These are phyloP conservation scores for Phoxinus phoxinus DNA, from an alignment of 2,113 vertebrate species.

Conservation along the genomic window DNA sequence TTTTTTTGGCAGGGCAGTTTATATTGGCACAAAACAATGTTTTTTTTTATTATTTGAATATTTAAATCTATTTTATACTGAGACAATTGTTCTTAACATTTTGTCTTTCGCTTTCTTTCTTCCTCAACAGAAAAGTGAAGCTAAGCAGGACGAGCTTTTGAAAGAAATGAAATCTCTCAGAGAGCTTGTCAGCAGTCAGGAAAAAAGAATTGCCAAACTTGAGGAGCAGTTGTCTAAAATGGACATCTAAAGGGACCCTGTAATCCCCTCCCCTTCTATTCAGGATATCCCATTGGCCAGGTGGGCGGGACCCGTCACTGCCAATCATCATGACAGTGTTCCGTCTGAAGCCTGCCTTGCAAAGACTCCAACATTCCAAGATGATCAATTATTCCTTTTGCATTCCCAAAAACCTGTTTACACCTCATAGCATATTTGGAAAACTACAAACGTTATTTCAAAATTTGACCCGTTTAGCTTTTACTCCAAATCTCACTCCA, in stretches of 20 bases:
- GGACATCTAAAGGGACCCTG: slow-evolving; percentile 77
- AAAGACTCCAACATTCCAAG: slow-evolving; percentile 80
- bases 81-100: neutral
- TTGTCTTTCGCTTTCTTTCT: slow-evolving; percentile 33
- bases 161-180: slow-evolving; percentile 94
- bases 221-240: slow-evolving; percentile 95
- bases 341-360: slow-evolving; percentile 73
- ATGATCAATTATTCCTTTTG: slow-evolving; percentile 71
- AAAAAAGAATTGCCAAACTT: slow-evolving; percentile 92
- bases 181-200: slow-evolving; percentile 92
- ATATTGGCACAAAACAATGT: too few species aligned
- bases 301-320: slow-evolving; percentile 73
- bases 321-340: slow-evolving; percentile 76
- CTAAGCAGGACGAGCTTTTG: slow-evolving; percentile 94
- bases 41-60: too few species aligned
- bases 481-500: slow-evolving; percentile 28
- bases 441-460: slow-evolving; percentile 63
- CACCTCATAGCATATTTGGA: slow-evolving; percentile 63
- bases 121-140: slow-evolving; percentile 84
- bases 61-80: too few species aligned
- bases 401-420: slow-evolving; percentile 73
- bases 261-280: slow-evolving; percentile 63
- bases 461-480: slow-evolving; percentile 4
- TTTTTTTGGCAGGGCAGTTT: too few species aligned
- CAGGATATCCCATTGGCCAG: slow-evolving; percentile 76